Evolutionary conservation across 2,797 vertebrate genomes (phyloP).

Genomic region (Meriones psammophilus): DNA sequence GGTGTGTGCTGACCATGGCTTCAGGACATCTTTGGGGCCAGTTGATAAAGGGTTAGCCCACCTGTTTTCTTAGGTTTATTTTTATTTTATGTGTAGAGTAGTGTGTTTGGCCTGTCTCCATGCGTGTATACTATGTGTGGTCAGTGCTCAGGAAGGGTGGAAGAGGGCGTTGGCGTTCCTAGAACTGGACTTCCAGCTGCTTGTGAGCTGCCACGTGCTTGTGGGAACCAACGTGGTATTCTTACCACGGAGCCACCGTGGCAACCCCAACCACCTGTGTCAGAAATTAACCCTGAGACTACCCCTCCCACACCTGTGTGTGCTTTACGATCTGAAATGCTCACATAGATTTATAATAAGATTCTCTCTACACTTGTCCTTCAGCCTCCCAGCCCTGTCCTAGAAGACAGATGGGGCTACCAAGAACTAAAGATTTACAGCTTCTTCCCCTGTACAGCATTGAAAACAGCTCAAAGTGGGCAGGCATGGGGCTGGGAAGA

Average conservation of each 20-base stretch:
- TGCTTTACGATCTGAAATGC: slow-evolving; percentile 14
- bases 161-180: neutral
- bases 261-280: neutral
- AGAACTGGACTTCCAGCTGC: too few relatives aligned
- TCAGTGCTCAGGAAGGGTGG: too few relatives aligned
- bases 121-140: neutral
- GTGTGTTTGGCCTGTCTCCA: too few relatives aligned
- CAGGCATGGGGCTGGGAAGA: neutral
- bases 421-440: neutral
- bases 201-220: neutral
- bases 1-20: neutral
- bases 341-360: neutral
- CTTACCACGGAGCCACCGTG: neutral
- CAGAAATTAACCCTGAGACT: neutral
- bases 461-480: neutral
- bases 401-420: neutral
- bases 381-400: neutral
- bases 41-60: neutral
- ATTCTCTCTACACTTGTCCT: neutral
- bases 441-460: neutral
- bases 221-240: neutral
- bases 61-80: too few relatives aligned
- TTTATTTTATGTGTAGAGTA: neutral
- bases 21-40: neutral
- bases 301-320: too few relatives aligned